Base-by-base conservation (phyloP, 2,113 vertebrate genomes). In the Thalassoma bifasciatum region DNA sequence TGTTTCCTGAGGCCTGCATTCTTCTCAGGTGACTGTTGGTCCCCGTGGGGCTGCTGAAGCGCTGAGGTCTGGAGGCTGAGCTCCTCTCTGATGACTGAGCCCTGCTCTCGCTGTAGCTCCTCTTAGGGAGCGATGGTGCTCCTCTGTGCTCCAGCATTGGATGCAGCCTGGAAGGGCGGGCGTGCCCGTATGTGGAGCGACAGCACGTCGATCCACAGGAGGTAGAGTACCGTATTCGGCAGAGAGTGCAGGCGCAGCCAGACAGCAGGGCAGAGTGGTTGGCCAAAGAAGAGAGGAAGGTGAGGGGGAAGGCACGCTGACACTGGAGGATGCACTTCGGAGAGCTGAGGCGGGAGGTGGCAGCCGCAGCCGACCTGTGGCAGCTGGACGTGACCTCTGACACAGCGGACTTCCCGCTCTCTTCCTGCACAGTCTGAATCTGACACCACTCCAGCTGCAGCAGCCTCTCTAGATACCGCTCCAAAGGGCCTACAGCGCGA, bases 371-470 rank as follows among this genome's bases (percentile, higher is more conserved):
- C 0, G 92, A 85, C 52, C 90, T 83, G 3, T 68, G 87, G 56
- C 89, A 95, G 84, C 62, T n/a, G 0, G 64, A 66, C 4, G 34
- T 13, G 1, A 70, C 14, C 0, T 84, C 79, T 21, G 87, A 65
- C 5, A 21, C 63, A 0, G 12, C 17, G 0, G 63, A 65, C 47
- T 75, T 94, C 19, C 82, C 92, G 9, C 66, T 93, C 74, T 98
- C 96, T 0, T 89, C 86, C 75, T 95, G 93, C 1, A 94, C 49
- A 0, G 95, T 97, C 89, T 95, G 95, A 66, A 95, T 79, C 54
- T 98, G 96, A 58, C 90, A 81, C 96, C 96, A 96, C 72, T 98
- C 96, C 5, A 98, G 89, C 85, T 96, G 94, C 60, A 98, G 11
- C 10, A 98, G 94, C 5, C 95, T 92, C 26, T 95, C 93, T 0